phyloP scores from a whole-genome alignment of 2,888 invertebrate species.

The Neria commutata region DNA sequence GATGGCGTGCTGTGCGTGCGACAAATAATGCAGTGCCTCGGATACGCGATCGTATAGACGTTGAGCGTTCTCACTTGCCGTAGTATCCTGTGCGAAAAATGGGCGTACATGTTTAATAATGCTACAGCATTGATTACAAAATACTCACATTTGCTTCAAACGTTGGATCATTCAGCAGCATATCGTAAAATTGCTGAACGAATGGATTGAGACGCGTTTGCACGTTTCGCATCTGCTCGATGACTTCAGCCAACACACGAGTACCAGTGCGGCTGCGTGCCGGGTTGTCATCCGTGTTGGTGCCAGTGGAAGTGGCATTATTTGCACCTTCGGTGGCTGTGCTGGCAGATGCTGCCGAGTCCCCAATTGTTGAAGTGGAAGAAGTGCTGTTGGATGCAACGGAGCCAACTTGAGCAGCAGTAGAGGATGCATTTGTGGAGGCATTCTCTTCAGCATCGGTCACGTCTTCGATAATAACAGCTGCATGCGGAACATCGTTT shows the following conservation, averaged over 20 bases:
- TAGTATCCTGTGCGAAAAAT: slow-evolving; percentile 53
- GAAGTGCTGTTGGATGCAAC: slow-evolving; percentile 4
- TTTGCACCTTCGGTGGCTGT: slow-evolving; percentile 3
- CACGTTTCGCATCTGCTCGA: slow-evolving; percentile 56
- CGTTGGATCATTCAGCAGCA: slow-evolving; percentile 69
- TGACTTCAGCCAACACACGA: slow-evolving; percentile 55
- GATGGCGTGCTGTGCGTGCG: slow-evolving; percentile 87
- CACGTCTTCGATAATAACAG: slow-evolving; percentile 49
- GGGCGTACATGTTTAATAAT: slow-evolving; percentile 7
- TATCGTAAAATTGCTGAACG: slow-evolving; percentile 68
- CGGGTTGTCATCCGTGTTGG: slow-evolving; percentile 27
- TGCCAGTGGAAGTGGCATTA: slow-evolving; percentile 16
- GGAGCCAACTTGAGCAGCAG: slow-evolving; percentile 25
- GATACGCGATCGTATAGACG: slow-evolving; percentile 75
- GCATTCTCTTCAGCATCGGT: slow-evolving; percentile 45
- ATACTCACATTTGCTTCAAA: slow-evolving; percentile 59
- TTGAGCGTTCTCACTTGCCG: slow-evolving; percentile 67
- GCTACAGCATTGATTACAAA: neutral
- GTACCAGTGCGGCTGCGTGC: slow-evolving; percentile 58
- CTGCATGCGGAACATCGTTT: slow-evolving; percentile 38
- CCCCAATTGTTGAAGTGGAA: slow-evolving; percentile 15
- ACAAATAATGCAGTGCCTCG: slow-evolving; percentile 81
- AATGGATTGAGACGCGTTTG: slow-evolving; percentile 69
- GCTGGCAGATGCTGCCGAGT: slow-evolving; percentile 16
- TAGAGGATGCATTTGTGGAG: slow-evolving; percentile 26